These are phyloP conservation scores for Cenopis cana DNA, from an alignment of 2,888 invertebrate genomes.

Conservation along the genomic window DNA sequence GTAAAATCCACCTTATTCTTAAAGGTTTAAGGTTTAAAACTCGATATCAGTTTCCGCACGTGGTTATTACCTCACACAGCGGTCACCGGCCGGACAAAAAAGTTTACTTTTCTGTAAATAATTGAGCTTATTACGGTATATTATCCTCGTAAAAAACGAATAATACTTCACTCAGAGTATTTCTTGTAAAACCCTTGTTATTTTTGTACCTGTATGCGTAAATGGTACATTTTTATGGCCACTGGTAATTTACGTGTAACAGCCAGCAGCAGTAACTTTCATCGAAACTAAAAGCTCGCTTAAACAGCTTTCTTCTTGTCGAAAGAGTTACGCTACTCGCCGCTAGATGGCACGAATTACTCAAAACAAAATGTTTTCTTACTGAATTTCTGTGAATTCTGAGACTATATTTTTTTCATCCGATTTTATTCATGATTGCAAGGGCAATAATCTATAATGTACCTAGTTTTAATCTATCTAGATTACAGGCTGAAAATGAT, in stretches of 20 bases:
- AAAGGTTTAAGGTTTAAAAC: not conserved
- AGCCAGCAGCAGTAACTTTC: not conserved
- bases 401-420: too few relatives aligned
- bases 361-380: too few relatives aligned
- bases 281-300: slow-evolving; percentile 22
- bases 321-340: slow-evolving; percentile 54
- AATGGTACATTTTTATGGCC: not conserved
- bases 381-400: too few relatives aligned
- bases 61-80: slow-evolving; percentile 46
- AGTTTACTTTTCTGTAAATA: slow-evolving; percentile 28
- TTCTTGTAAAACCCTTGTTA: slow-evolving; percentile 6
- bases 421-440: too few relatives aligned
- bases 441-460: too few relatives aligned
- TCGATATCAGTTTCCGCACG: slow-evolving; percentile 7
- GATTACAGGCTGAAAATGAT: too few relatives aligned
- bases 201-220: slow-evolving; percentile 13
- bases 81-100: slow-evolving; percentile 53
- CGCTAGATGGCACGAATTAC: slow-evolving; percentile 56
- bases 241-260: not conserved
- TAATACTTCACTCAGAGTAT: slow-evolving; percentile 3
- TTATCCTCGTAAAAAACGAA: slow-evolving; percentile 6
- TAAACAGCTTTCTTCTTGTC: slow-evolving; percentile 35
- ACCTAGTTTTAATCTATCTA: too few relatives aligned
- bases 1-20: not conserved
- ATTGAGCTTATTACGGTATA: slow-evolving; percentile 14